Percentiles rank a stretch among this genome's conserved stretches.
These are phyloP conservation scores for Panthera tigris DNA, from an alignment of 2,113 vertebrate species.

Conservation along the genomic window DNA sequence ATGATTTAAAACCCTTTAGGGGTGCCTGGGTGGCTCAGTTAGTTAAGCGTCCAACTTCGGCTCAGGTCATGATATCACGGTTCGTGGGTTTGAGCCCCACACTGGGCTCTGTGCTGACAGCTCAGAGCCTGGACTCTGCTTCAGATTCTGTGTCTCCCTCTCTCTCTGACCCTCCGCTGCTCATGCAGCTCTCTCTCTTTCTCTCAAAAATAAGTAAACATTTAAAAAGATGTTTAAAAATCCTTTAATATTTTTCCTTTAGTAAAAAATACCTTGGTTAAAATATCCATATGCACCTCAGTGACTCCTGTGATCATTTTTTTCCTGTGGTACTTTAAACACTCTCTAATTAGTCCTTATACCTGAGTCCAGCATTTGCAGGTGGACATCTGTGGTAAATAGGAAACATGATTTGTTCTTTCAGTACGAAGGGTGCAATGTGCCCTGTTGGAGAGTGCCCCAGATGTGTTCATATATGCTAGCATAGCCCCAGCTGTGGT, in stretches of 20 bases:
- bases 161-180: no score
- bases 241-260: slow-evolving; percentile 44
- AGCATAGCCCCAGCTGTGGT: background rate
- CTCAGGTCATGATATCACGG: no score
- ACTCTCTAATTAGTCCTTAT: background rate
- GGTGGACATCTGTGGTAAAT: background rate
- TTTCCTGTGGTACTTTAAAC: background rate
- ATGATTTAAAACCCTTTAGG: slow-evolving; percentile 6
- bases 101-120: no score
- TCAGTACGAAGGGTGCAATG: background rate
- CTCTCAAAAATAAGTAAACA: no score
- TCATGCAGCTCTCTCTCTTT: no score
- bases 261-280: slow-evolving; percentile 34
- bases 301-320: background rate
- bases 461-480: background rate
- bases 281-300: background rate
- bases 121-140: no score
- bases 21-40: no score
- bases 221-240: background rate
- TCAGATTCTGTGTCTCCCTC: no score
- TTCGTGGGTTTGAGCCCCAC: no score
- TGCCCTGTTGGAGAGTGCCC: background rate
- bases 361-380: background rate
- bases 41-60: no score
- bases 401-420: background rate